Evolutionary conservation across 2,797 vertebrate species (phyloP).

Genomic region (Sparus aurata): DNA sequence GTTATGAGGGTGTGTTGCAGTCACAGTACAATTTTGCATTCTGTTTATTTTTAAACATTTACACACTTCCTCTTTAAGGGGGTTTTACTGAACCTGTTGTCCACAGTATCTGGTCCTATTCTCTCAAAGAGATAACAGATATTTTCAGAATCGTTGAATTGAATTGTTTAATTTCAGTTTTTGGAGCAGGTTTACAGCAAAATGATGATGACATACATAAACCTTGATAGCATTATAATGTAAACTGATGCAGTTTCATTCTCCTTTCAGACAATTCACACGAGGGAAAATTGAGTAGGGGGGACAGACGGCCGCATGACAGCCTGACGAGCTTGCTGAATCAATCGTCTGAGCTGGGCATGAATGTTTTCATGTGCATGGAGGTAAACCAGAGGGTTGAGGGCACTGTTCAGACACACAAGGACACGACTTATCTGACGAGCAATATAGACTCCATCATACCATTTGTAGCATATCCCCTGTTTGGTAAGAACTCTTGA

Average conservation of each 20-base stretch:
- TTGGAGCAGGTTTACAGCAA: no score
- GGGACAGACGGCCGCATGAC: no score
- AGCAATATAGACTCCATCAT: slow-evolving; percentile 73
- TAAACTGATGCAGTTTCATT: no score
- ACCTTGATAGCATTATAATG: no score
- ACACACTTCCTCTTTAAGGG: not conserved
- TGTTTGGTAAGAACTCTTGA: slow-evolving; percentile 65
- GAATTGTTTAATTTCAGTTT: not conserved
- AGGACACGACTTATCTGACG: slow-evolving; percentile 86
- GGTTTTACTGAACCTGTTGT: not conserved
- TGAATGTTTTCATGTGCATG: slow-evolving; percentile 73
- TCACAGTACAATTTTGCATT: not conserved
- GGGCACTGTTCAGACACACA: slow-evolving; percentile 87
- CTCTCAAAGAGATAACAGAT: not conserved
- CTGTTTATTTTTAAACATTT: not conserved
- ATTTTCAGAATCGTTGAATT: not conserved
- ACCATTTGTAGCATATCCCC: slow-evolving; percentile 60
- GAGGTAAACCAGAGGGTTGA: slow-evolving; percentile 89
- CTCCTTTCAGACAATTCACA: not conserved
- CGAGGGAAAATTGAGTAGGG: no score
- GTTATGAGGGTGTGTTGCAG: not conserved
- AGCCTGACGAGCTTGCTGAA: not conserved
- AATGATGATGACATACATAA: no score
- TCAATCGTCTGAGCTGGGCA: not conserved
- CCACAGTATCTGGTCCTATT: no score